Base-by-base conservation (phyloP, 2,113 vertebrate species). In the Ceyx margarethae region DNA sequence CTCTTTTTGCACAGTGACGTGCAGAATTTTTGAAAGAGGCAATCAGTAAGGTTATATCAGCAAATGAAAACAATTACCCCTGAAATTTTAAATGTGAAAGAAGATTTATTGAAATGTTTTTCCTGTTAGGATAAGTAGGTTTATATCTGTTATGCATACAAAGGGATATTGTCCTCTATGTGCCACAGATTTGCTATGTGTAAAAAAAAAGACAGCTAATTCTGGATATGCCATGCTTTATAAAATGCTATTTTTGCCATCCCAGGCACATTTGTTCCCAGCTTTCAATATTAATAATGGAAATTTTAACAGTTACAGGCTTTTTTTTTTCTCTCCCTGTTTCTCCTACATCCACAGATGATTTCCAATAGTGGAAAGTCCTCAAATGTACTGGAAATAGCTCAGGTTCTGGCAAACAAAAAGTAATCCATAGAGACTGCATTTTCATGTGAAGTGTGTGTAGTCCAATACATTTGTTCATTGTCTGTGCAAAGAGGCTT, bases 311-410 rank as follows among this genome's bases (percentile, higher is more conserved):
- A 66, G 11, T 25, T 87, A 42, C 4, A 86, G 3, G 2, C 13
- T 68, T 75, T 33, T 5, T 20, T 40, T 42, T 66, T 43, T 20
- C 7, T 66, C 40, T 17, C 13, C 5, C 29, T 67, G 4, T 65
- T 85, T 92, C 77, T 77, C 11, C 33, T 40, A 74, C 28, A 66
- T 26, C 23, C 89, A 89, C 13, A 91, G 42, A 79, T 58, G 11
- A 60, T 89, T 91, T 91, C 42, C 87, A 76, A 28, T 61, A 82
- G 35, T 80, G 60, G 60, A 87, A 93, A 95, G 54, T 85, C 67
- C 56, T 94, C 33, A 75, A 68, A 80, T 31, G 13, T 71, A 21
- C 91, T 92, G 64, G 51, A 95, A 93, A 80, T 50, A 85, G 46
- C 43, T 69, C 43, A 20, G 18, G 21, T 89, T 89, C 67, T 85